Percentiles rank a stretch among this genome's conserved stretches.
These are phyloP conservation scores for Boloria euphrosyne DNA, from an alignment of 2,888 invertebrate genomes.

Conservation along the genomic window DNA sequence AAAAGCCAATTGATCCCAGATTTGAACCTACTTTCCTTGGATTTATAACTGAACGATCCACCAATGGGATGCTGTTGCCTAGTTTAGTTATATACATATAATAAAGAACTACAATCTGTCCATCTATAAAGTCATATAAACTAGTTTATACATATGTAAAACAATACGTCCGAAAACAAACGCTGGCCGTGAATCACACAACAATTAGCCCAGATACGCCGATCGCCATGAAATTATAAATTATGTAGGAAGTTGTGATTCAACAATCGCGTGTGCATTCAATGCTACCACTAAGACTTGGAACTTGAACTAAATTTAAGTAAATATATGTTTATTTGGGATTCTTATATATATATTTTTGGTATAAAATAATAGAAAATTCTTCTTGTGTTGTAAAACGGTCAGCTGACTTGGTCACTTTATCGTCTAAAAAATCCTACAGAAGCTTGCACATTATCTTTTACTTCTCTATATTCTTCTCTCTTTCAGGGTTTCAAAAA, in stretches of 20 bases:
- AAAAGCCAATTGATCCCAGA: too few species aligned
- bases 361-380: too few species aligned
- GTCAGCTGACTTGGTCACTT: too few species aligned
- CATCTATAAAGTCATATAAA: neutral
- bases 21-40: too few species aligned
- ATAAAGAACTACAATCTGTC: too few species aligned
- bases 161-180: constrained; percentile 33
- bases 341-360: neutral
- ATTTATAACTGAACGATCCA: too few species aligned
- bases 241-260: constrained; percentile 72
- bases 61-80: too few species aligned
- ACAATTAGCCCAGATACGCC: constrained; percentile 67
- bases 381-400: too few species aligned
- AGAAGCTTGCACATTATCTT: too few species aligned
- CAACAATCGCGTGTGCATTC: constrained; percentile 57
- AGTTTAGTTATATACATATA: neutral
- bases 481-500: too few species aligned
- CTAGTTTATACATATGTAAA: neutral
- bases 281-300: constrained; percentile 24
- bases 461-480: too few species aligned
- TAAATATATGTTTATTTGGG: neutral
- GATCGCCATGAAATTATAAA: constrained; percentile 70
- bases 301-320: constrained; percentile 24
- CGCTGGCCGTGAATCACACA: constrained; percentile 54
- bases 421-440: too few species aligned